Base-by-base conservation (phyloP, 2,888 invertebrate species). In the Rhaphigaster nebulosa region DNA sequence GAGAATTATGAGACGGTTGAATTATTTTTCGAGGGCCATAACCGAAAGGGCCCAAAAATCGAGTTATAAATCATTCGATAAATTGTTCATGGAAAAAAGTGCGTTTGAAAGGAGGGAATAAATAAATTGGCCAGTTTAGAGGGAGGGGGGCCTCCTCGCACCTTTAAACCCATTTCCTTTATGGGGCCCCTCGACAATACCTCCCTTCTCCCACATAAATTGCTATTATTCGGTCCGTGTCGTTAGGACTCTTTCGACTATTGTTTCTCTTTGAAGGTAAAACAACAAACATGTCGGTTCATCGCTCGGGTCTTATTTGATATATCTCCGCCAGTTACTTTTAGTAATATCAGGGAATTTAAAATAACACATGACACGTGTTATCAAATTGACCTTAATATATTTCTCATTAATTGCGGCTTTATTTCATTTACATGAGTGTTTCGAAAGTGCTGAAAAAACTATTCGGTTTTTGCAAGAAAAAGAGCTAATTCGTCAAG, bases 91-190 rank as follows among this genome's bases (percentile, higher is more conserved):
- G 45, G n/a, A 65, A 84, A 50, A 45, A 84, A 84, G 45, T 84
- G 84, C 45, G 41, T 84, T 84, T 45, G 84, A 80, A 80, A 80
- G 80, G 80, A 80, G 80, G 26, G 80, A 65, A 65, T 65, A 65
- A 65, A 65, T 65, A 65, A 65, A 65, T 65, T 65, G 29, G 65
- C 15, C 29, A 65, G 65, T 65, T 65, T 15, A 18, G 29, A 18
- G 29, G 65, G 65, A 18, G 29, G 29, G 65, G 65, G 29, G 29
- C 8, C 29, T 65, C 65, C 65, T 65, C 65, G 65, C 65, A 65
- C 65, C 65, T 65, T 65, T 65, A 65, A 65, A 65, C 65, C 65
- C 65, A 65, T 65, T 65, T 65, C 65, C 65, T 65, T 65, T 65
- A 65, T 65, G 65, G n/a, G n/a, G 65, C 18, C 65, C 29, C 29